Conservation (phyloP, 2,797 vertebrate species). For the Myotis planiceps region DNA sequence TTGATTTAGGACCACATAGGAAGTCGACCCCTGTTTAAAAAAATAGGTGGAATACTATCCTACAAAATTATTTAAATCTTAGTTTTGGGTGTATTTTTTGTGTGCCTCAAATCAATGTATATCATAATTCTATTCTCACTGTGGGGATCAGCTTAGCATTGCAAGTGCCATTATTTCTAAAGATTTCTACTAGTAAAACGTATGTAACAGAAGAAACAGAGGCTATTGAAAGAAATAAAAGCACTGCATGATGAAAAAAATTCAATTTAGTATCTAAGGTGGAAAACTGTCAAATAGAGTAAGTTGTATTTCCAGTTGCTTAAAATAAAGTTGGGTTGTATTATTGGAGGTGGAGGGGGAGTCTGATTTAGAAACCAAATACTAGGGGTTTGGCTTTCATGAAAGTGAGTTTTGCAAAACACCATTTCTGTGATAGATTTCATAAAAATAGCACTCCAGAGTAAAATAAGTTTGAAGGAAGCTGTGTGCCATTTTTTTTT, state of each 20-base stretch:
- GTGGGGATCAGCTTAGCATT: neutral
- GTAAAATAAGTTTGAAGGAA: conserved; percentile 19
- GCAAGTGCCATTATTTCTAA: conserved; percentile 5
- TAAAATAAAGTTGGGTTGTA: neutral
- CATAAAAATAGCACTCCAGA: neutral
- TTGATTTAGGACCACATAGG: neutral
- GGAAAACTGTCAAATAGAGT: neutral
- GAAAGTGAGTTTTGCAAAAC: neutral
- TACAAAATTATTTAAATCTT: conserved; percentile 7
- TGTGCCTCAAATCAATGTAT: neutral
- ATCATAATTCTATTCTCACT: neutral
- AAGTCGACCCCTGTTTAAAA: conserved; percentile 14
- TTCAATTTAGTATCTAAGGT: neutral
- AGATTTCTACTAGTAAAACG: neutral
- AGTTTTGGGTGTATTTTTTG: neutral
- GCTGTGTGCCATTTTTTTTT: neutral
- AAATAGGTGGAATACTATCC: neutral
- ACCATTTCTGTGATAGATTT: conserved; percentile 15
- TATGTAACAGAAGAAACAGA: neutral
- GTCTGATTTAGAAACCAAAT: neutral
- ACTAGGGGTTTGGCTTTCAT: conserved; percentile 4
- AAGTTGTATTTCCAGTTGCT: neutral
- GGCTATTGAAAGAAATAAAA: conserved; percentile 28
- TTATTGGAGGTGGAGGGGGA: neutral
- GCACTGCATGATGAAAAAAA: neutral